A percentile compares a stretch with the other conserved stretches of the same genome.
Conservation (phyloP, 2,888 invertebrate genomes). For the Sinopyrophorus schimmeli region DNA sequence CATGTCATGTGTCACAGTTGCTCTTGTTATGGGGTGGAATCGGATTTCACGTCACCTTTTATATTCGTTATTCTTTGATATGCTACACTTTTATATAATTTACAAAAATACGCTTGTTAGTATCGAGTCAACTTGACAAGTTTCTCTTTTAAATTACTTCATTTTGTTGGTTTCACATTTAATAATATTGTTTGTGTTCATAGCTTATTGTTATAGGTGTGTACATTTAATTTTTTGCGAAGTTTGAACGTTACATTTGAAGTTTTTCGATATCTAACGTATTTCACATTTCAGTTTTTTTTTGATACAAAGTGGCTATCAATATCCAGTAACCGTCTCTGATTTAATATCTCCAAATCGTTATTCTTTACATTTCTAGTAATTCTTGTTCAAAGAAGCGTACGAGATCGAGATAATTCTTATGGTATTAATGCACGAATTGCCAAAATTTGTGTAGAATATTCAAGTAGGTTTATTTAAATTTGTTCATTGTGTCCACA, state of each 20-base stretch:
- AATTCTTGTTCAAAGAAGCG: conserved; percentile 6
- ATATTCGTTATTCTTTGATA: conserved; percentile 36
- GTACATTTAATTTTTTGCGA: too few species aligned
- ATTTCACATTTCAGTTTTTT: too few species aligned
- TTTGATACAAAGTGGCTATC: neutral
- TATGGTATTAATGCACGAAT: conserved; percentile 6
- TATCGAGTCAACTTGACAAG: conserved; percentile 29
- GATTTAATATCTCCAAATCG: conserved; percentile 1
- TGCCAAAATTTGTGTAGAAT: conserved; percentile 1
- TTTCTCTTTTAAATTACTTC: conserved; percentile 24
- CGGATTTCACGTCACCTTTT: conserved; percentile 34
- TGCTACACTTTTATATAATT: conserved; percentile 35
- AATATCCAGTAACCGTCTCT: conserved; percentile 4
- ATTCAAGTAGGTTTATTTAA: conserved; percentile 9
- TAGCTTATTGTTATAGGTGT: too few species aligned
- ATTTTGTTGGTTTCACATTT: conserved; percentile 20
- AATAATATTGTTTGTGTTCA: conserved; percentile 9
- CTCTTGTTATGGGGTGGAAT: conserved; percentile 34
- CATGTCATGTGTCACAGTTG: conserved; percentile 36
- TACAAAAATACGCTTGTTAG: conserved; percentile 35
- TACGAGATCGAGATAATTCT: conserved; percentile 11
- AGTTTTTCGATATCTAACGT: neutral
- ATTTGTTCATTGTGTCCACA: neutral
- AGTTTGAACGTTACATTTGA: too few species aligned
- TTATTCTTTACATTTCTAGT: neutral